phyloP scores from a whole-genome alignment of 2,113 vertebrate genomes.

The Lophotis ruficrista region DNA sequence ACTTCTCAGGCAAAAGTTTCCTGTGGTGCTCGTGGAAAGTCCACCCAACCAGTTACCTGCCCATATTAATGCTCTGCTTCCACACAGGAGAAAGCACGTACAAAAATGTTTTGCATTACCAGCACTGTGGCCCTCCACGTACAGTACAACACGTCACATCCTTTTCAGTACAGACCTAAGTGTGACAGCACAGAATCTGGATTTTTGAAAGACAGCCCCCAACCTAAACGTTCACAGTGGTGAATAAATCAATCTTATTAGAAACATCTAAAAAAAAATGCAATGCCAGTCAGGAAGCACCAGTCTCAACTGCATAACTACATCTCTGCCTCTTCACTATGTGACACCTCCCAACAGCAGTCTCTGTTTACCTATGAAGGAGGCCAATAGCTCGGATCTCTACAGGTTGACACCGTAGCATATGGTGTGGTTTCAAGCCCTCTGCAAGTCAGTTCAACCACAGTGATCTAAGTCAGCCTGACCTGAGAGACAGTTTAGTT shows the following conservation, averaged over 20 bases:
- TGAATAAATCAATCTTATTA: not conserved
- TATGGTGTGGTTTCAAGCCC: not conserved
- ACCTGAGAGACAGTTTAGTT: not conserved
- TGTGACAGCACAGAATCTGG: not conserved
- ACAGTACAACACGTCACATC: accelerated
- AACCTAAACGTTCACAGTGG: not conserved
- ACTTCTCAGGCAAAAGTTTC: not conserved
- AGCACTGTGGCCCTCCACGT: not conserved
- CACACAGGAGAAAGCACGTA: not conserved
- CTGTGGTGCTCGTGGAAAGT: not conserved
- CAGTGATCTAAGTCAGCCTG: not conserved
- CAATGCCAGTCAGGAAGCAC: not conserved
- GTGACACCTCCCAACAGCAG: not conserved
- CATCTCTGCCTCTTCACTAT: not conserved
- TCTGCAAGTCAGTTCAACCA: not conserved
- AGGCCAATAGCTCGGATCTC: not conserved
- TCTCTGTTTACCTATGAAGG: not conserved
- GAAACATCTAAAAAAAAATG: not conserved
- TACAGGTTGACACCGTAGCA: not conserved
- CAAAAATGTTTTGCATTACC: not conserved
- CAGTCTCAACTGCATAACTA: not conserved
- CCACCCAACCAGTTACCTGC: not conserved
- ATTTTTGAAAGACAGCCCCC: not conserved
- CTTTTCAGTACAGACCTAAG: not conserved
- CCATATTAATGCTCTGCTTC: not conserved